A percentile compares a stretch with the other conserved stretches of the same genome.
These are phyloP conservation scores for Pseudobourletiella spinata DNA, from an alignment of 1,140 invertebrate genomes.

Conservation along the genomic window DNA sequence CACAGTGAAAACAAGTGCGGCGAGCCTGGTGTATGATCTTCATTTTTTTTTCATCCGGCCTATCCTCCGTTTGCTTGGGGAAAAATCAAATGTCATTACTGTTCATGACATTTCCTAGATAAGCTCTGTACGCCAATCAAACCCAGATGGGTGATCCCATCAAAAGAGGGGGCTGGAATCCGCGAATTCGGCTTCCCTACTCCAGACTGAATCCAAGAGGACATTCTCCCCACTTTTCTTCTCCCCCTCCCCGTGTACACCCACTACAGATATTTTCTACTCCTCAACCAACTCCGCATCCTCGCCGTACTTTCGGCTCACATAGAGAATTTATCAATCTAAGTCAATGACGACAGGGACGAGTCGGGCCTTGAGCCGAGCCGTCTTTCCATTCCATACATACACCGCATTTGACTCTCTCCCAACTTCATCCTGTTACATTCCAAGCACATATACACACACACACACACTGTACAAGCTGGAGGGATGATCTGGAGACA, in stretches of 20 bases:
- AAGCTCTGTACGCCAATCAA: constrained; percentile 32
- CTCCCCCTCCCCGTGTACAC: background rate
- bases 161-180: constrained; percentile 11
- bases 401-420: constrained; percentile 19
- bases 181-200: constrained; percentile 28
- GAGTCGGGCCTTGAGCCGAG: too few species aligned
- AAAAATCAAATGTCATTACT: constrained; percentile 34
- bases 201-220: constrained; percentile 17
- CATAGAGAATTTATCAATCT: constrained; percentile 7
- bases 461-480: too few species aligned
- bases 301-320: background rate
- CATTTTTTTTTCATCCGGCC: background rate
- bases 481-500: background rate
- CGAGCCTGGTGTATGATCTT: background rate
- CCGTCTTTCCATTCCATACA: constrained; percentile 16
- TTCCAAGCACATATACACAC: too few species aligned
- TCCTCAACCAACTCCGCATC: too few species aligned
- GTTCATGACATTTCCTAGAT: constrained; percentile 31
- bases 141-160: constrained; percentile 28
- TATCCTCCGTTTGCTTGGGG: background rate
- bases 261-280: too few species aligned
- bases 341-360: constrained; percentile 15
- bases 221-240: background rate
- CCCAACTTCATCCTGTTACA: too few species aligned
- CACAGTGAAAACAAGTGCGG: background rate